These are phyloP conservation scores for Diacarnus erythraeanus DNA, from an alignment of 37 sponge, comb jelly and placozoan species.

Conservation along the genomic window DNA sequence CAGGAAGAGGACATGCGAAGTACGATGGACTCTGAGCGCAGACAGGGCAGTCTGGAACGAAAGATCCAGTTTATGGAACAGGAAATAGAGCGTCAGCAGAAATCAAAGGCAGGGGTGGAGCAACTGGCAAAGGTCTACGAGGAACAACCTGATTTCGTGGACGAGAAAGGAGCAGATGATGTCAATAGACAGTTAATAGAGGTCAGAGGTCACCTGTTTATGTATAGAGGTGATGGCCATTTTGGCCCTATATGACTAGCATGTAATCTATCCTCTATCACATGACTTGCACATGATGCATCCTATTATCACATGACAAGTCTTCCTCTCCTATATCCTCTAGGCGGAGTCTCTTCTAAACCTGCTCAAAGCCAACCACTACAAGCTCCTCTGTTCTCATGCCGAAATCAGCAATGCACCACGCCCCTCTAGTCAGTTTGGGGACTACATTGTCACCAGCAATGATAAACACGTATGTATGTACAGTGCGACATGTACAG, in stretches of 20 bases:
- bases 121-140: constrained; percentile 68
- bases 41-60: constrained; percentile 51
- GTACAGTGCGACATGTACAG: too few species aligned
- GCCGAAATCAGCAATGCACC: constrained; percentile 16
- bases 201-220: too few species aligned
- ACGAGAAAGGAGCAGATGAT: constrained; percentile 71
- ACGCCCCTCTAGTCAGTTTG: constrained; percentile 33
- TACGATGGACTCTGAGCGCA: constrained; percentile 44
- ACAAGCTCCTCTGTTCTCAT: constrained; percentile 60
- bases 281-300: not conserved
- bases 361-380: constrained; percentile 63
- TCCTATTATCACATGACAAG: too few species aligned
- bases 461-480: constrained; percentile 74
- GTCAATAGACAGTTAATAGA: constrained; percentile 78
- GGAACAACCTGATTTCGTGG: constrained; percentile 78
- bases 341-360: constrained; percentile 71
- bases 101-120: constrained; percentile 58
- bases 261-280: not conserved
- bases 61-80: constrained; percentile 60
- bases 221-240: not conserved
- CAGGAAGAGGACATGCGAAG: constrained; percentile 69
- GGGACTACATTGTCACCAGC: constrained; percentile 43
- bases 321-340: not conserved
- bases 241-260: not conserved
- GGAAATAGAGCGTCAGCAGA: constrained; percentile 61